Evolutionary conservation across 2,888 invertebrate species (phyloP).

Genomic region (Troglohyphantes excavatus): DNA sequence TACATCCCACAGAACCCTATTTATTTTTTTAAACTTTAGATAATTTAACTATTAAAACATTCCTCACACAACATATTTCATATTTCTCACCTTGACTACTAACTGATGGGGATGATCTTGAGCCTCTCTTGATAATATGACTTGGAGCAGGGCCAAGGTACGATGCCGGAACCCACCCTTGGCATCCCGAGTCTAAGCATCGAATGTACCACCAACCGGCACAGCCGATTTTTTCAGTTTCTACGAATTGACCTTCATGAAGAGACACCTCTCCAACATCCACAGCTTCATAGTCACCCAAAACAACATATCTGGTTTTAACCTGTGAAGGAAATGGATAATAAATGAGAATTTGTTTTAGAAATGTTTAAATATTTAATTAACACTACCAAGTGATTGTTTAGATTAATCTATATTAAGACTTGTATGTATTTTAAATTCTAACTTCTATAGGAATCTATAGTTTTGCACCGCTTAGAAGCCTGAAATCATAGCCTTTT

Average conservation of each 20-base stretch:
- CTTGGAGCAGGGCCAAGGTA: constrained; percentile 88
- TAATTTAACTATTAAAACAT: no score
- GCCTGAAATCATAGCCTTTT: no score
- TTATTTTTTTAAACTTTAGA: no score
- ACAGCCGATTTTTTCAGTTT: constrained; percentile 89
- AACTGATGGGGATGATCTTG: constrained; percentile 81
- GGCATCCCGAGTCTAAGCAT: constrained; percentile 85
- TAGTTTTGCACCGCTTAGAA: no score
- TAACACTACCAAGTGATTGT: no score
- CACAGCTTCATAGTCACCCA: constrained; percentile 96
- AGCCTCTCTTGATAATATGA: constrained; percentile 77
- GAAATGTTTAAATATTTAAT: neutral
- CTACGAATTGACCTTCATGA: constrained; percentile 94
- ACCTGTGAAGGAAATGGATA: constrained; percentile 46
- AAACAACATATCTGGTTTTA: constrained; percentile 88
- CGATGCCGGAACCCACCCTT: constrained; percentile 96
- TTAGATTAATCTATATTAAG: no score
- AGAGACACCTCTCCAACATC: constrained; percentile 95
- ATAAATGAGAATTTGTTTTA: neutral
- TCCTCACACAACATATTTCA: no score
- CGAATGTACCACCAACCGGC: constrained; percentile 82
- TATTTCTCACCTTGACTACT: constrained; percentile 81
- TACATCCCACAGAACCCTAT: no score
- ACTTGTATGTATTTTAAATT: no score
- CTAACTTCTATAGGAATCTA: no score